Base-by-base conservation (phyloP, 1,140 invertebrate genomes). In the Anthonomus grandis region DNA sequence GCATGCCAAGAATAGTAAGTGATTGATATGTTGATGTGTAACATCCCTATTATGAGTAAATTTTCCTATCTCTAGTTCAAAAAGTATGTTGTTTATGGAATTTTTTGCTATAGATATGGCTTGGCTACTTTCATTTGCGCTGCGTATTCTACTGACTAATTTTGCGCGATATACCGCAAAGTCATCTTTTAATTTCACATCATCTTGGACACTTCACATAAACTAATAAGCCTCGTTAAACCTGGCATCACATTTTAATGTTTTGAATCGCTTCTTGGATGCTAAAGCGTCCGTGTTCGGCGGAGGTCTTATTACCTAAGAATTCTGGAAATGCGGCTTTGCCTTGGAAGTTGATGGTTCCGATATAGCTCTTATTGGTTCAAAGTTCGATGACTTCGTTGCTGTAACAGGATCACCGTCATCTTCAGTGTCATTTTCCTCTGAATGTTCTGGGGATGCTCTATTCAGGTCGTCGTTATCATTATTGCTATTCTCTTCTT, bases 81-180 rank as follows among this genome's bases (percentile, higher is more conserved):
- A n/a, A n/a, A n/a, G n/a, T n/a, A n/a, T n/a, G n/a, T n/a, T n/a
- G n/a, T 48, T 27, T 31, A 48, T 48, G n/a, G 12, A 10, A 48
- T 48, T 48, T 48, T 48, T 48, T 24, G 49, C 49, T 41, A 51
- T 41, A 51, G 4, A 51, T 51, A 51, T 22, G 9, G 49, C 36
- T n/a, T 37, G 49, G 24, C 19, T 39, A 17, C 21, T 51, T 51
- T 51, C 19, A 41, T 51, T 51, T 2, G 49, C 31, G 31, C 36
- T 18, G 36, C 36, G 49, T 37, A 51, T 39, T 51, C 36, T 51
- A 21, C 34, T 51, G 17, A 37, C 18, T 41, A 51, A 34, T 18
- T 51, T 51, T 41, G 38, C 49, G 4, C 49, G 36, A 51, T 51
- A 51, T 18, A 51, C 38, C 21, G 49, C 38, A 39, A 51, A 51